Evolutionary conservation across 2,888 invertebrate species (phyloP).

Genomic region (Rhaphigaster nebulosa): DNA sequence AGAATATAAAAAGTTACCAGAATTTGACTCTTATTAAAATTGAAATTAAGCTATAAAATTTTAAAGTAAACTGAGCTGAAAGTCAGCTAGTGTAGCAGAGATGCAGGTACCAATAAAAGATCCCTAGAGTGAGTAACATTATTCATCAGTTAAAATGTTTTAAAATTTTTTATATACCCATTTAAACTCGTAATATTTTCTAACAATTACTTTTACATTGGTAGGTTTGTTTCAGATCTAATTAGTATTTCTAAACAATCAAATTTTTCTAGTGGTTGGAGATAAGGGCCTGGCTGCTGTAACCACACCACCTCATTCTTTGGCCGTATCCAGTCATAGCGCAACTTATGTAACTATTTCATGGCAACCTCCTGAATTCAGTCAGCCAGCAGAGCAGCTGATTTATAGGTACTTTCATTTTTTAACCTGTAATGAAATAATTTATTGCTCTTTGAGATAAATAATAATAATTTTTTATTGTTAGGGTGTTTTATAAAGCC

Average conservation of each 20-base stretch:
- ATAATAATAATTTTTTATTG: not conserved
- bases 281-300: slow-evolving; percentile 75
- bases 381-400: slow-evolving; percentile 83
- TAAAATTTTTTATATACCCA: too few species aligned
- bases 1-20: too few species aligned
- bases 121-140: too few species aligned
- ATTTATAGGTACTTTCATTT: slow-evolving; percentile 75
- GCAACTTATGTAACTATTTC: slow-evolving; percentile 85
- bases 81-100: too few species aligned
- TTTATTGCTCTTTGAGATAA: not conserved
- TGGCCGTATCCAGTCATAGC: slow-evolving; percentile 83
- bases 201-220: not conserved
- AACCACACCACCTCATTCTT: slow-evolving; percentile 85
- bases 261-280: slow-evolving; percentile 66
- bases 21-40: too few species aligned
- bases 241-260: not conserved
- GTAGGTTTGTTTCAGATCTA: not conserved
- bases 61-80: too few species aligned
- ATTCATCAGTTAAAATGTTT: too few species aligned
- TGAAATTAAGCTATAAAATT: too few species aligned
- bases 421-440: slow-evolving; percentile 66
- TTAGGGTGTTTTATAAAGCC: slow-evolving; percentile 80
- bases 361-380: slow-evolving; percentile 89
- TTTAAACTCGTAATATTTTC: too few species aligned
- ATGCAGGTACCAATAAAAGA: too few species aligned